A percentile compares a stretch with the other conserved stretches of the same genome.
Conservation (phyloP, 2,113 vertebrate genomes). For the Phrynosoma platyrhinos region DNA sequence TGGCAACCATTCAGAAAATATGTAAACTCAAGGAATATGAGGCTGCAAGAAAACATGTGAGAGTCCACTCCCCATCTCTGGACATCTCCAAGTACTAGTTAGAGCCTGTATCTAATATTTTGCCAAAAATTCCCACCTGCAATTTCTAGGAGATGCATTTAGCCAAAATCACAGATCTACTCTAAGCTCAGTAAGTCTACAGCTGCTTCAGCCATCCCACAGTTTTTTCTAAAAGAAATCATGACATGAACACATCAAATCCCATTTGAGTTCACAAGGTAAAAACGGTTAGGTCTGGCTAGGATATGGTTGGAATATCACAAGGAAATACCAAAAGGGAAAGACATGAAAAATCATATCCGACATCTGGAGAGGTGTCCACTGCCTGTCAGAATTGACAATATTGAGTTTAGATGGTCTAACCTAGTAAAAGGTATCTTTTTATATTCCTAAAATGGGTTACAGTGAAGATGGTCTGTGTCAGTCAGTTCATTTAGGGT, state of each 20-base stretch:
- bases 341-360: no score
- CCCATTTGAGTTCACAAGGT: not conserved
- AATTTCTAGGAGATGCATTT: not conserved
- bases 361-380: no score
- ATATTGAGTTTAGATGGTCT: no score
- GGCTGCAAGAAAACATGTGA: not conserved
- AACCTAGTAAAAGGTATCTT: no score
- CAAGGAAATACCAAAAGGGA: no score
- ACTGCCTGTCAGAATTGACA: no score
- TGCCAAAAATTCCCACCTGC: not conserved
- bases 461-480: not conserved
- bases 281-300: no score
- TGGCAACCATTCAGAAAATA: not conserved
- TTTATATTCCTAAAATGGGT: not conserved
- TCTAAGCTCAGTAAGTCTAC: not conserved
- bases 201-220: no score
- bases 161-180: not conserved
- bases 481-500: not conserved
- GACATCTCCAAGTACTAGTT: not conserved
- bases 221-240: not conserved
- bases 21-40: not conserved
- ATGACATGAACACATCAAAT: not conserved
- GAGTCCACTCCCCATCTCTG: no score
- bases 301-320: no score
- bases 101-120: not conserved